Percentiles rank a stretch among this genome's conserved stretches.
Conservation (phyloP, 2,888 invertebrate genomes). For the Volucella zonaria region DNA sequence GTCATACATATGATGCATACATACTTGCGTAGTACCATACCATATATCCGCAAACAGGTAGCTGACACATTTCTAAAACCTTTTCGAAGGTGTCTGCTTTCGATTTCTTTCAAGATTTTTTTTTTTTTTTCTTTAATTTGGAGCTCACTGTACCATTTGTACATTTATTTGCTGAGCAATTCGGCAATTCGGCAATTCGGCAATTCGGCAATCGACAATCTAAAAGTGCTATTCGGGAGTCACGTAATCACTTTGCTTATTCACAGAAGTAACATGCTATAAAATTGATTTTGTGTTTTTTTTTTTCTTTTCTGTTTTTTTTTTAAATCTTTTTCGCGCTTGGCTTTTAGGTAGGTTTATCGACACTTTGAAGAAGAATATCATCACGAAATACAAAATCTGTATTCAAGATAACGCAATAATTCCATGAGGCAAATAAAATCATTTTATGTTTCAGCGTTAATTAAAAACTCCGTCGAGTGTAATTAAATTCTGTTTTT, state of each 20-base stretch:
- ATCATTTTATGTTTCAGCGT: conserved; percentile 31
- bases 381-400: neutral
- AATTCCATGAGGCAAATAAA: conserved; percentile 37
- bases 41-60: conserved; percentile 38
- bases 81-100: conserved; percentile 55
- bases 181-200: conserved; percentile 15
- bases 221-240: conserved; percentile 19
- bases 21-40: too few species aligned
- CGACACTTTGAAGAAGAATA: conserved; percentile 1
- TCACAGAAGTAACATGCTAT: conserved; percentile 29
- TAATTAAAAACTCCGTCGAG: conserved; percentile 45
- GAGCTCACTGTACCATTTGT: conserved; percentile 29
- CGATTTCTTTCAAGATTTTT: conserved; percentile 56
- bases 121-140: conserved; percentile 37
- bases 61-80: conserved; percentile 59
- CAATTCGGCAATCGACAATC: too few species aligned
- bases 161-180: conserved; percentile 42
- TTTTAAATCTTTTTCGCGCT: neutral
- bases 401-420: conserved; percentile 26
- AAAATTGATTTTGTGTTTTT: conserved; percentile 8
- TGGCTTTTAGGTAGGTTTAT: conserved; percentile 17
- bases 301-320: neutral
- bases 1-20: too few species aligned
- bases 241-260: conserved; percentile 36
- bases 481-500: conserved; percentile 33